Conservation (phyloP, 2,888 invertebrate genomes). For the Empis livida region DNA sequence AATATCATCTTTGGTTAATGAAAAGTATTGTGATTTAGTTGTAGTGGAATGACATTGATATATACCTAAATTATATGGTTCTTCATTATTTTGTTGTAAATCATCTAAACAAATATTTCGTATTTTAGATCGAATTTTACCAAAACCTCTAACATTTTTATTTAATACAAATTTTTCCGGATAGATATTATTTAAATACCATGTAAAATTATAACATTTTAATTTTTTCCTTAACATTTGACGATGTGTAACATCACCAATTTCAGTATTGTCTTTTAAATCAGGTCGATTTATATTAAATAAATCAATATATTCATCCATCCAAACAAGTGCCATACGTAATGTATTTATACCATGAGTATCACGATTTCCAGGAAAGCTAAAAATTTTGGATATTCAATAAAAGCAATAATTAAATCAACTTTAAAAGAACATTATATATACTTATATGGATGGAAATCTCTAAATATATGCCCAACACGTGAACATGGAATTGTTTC, state of each 20-base stretch:
- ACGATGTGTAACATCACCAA: slow-evolving; percentile 66
- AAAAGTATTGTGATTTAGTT: slow-evolving; percentile 52
- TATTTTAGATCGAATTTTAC: slow-evolving; percentile 23
- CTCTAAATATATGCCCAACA: slow-evolving; percentile 83
- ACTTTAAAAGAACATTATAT: not conserved
- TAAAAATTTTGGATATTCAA: no score
- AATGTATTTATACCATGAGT: slow-evolving; percentile 90
- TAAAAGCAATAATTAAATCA: not conserved
- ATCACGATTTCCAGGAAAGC: slow-evolving; percentile 63
- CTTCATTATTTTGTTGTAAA: slow-evolving; percentile 61
- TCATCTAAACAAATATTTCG: slow-evolving; percentile 63
- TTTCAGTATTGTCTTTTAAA: slow-evolving; percentile 45
- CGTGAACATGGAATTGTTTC: slow-evolving; percentile 86
- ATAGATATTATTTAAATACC: slow-evolving; percentile 75
- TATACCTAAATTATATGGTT: slow-evolving; percentile 54
- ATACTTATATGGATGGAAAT: slow-evolving; percentile 73
- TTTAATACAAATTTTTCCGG: slow-evolving; percentile 76
- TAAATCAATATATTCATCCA: slow-evolving; percentile 83
- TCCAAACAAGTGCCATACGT: slow-evolving; percentile 83
- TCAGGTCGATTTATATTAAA: slow-evolving; percentile 73
- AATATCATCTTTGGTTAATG: slow-evolving; percentile 55
- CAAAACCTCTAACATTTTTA: slow-evolving; percentile 59
- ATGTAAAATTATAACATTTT: slow-evolving; percentile 74
- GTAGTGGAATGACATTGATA: slow-evolving; percentile 54
- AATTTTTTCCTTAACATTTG: slow-evolving; percentile 56